Conservation (phyloP, 92 coral and sea anemone species). For the Pocillopora grandis region DNA sequence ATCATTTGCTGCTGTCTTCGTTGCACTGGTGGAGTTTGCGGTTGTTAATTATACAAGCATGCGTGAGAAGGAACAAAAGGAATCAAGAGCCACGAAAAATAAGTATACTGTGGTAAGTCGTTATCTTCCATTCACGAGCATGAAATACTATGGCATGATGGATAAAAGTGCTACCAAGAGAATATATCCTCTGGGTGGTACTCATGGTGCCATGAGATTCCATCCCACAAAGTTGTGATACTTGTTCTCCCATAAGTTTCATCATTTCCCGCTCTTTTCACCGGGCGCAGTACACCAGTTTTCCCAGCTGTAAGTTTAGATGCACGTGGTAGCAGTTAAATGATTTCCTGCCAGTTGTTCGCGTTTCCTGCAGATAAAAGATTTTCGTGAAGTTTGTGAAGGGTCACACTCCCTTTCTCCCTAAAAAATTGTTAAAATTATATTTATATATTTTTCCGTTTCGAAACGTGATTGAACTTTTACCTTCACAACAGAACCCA, state of each 20-base stretch:
- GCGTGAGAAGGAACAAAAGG: conserved; percentile 42
- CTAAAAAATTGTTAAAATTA: no score
- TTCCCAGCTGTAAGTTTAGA: not conserved
- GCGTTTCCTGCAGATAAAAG: no score
- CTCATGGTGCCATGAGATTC: no score
- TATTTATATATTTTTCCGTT: no score
- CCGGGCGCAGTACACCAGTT: not conserved
- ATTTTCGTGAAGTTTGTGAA: no score
- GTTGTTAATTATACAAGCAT: conserved; percentile 64
- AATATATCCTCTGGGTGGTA: not conserved
- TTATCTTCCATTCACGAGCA: not conserved
- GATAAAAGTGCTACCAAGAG: not conserved
- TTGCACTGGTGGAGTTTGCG: conserved; percentile 72
- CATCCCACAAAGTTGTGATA: no score
- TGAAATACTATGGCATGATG: not conserved
- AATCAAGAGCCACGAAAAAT: not conserved
- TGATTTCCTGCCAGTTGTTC: not conserved
- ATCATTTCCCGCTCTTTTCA: no score
- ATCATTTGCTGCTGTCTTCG: conserved; percentile 65
- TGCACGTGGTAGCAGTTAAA: not conserved
- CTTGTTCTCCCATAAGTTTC: no score
- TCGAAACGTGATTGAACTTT: not conserved
- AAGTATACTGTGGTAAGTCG: conserved; percentile 39
- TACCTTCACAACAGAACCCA: conserved; percentile 14
- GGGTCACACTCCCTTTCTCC: no score